A percentile compares a stretch with the other conserved stretches of the same genome.
phyloP scores from a whole-genome alignment of 2,888 invertebrate genomes.

The Sipha maydis region DNA sequence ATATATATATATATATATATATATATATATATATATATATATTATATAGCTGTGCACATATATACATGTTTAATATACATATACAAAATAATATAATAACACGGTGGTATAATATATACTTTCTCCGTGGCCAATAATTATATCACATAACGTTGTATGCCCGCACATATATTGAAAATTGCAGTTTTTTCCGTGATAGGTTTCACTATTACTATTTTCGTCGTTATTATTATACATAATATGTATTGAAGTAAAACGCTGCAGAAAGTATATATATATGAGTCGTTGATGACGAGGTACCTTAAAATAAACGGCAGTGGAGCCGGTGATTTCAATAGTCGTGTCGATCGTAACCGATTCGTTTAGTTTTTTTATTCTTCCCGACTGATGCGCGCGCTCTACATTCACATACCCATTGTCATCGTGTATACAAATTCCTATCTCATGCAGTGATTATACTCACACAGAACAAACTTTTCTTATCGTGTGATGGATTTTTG shows the following conservation, averaged over 20 bases:
- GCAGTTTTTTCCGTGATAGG: conserved; percentile 17
- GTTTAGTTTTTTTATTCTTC: neutral
- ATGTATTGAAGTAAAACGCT: neutral
- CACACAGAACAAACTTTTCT: neutral
- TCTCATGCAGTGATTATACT: neutral
- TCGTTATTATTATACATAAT: neutral
- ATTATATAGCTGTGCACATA: neutral
- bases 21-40: too few relatives aligned
- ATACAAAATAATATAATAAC: neutral
- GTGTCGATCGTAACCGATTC: conserved; percentile 29
- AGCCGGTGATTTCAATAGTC: conserved; percentile 12
- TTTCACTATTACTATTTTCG: neutral
- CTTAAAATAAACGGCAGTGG: neutral
- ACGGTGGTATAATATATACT: neutral
- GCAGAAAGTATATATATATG: neutral
- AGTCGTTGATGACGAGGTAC: neutral
- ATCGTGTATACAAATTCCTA: neutral
- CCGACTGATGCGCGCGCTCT: conserved; percentile 3
- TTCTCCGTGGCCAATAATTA: conserved; percentile 16
- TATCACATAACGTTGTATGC: conserved; percentile 36
- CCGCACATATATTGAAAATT: neutral
- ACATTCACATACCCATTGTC: conserved; percentile 13
- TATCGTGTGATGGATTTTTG: neutral
- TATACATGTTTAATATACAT: neutral
- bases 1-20: neutral